Conservation (phyloP, 2,797 vertebrate species). For the Pseudotriccus pelzelni region DNA sequence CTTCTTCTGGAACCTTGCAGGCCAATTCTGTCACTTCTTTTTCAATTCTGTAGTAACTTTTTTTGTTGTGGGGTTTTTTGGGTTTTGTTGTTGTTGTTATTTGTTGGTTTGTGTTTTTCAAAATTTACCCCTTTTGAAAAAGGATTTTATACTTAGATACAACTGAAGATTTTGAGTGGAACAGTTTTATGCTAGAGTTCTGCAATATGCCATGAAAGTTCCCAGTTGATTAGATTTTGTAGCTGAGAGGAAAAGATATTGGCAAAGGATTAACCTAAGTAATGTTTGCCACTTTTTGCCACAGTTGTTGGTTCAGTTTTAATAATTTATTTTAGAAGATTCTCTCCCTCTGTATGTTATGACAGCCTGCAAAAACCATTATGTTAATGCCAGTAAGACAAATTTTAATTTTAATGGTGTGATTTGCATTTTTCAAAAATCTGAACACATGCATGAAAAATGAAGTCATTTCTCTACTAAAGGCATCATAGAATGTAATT, state of each 20-base stretch:
- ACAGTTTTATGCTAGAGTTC: neutral
- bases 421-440: neutral
- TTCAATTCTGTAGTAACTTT: neutral
- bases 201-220: neutral
- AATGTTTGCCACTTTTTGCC: neutral
- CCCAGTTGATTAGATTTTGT: neutral
- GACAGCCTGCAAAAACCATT: neutral
- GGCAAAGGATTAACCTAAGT: neutral
- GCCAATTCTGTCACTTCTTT: neutral
- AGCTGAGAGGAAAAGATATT: neutral
- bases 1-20: conserved; percentile 5
- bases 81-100: too few species aligned
- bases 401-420: neutral
- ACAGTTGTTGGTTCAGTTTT: neutral
- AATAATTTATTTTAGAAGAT: neutral
- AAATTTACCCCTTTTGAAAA: neutral
- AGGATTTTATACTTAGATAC: neutral
- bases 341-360: neutral
- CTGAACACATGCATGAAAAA: neutral
- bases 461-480: neutral
- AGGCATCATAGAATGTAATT: neutral
- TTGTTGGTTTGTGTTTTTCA: neutral
- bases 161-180: neutral
- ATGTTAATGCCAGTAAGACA: neutral
- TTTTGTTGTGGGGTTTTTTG: neutral